These are phyloP conservation scores for Notamacropus eugenii DNA, from an alignment of 2,797 vertebrate species.

Conservation along the genomic window DNA sequence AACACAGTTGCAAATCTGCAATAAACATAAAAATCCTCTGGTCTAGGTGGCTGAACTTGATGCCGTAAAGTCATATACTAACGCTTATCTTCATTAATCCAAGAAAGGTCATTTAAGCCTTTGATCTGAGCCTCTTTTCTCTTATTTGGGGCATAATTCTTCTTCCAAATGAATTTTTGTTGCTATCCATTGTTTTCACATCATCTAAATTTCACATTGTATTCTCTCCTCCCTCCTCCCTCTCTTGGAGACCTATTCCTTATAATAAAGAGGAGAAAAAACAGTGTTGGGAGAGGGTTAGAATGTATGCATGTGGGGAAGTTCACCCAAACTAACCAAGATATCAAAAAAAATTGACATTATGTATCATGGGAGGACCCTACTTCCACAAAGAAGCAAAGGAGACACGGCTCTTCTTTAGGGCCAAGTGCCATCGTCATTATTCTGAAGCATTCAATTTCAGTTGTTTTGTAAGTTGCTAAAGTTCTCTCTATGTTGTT, in stretches of 20 bases:
- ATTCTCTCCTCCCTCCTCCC: not conserved
- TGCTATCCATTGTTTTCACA: not conserved
- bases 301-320: not conserved
- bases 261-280: not conserved
- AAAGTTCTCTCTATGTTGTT: not conserved
- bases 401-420: not conserved
- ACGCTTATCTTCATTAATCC: not conserved
- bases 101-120: not conserved
- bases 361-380: not conserved
- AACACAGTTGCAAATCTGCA: not conserved
- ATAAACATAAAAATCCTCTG: not conserved
- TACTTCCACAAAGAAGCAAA: not conserved
- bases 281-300: not conserved
- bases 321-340: not conserved
- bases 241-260: not conserved
- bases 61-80: not conserved
- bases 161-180: not conserved
- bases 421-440: not conserved
- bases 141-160: not conserved
- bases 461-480: not conserved
- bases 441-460: not conserved
- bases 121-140: not conserved
- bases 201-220: not conserved
- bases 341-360: not conserved
- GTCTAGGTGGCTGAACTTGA: not conserved